phyloP scores from a whole-genome alignment of 2,113 vertebrate species.

The Sebastes schlegelii region DNA sequence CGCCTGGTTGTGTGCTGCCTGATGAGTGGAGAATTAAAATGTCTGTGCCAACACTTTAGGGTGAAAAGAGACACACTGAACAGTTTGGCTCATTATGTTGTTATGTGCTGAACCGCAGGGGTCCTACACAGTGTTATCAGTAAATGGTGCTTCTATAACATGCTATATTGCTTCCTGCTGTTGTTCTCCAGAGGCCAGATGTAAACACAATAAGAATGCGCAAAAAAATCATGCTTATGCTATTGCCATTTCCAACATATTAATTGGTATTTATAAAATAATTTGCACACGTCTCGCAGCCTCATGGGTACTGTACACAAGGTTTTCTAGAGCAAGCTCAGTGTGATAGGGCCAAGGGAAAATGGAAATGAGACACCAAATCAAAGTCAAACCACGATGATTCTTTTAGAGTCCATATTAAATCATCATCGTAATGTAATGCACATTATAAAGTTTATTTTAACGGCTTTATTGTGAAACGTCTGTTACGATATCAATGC shows the following conservation, averaged over 20 bases:
- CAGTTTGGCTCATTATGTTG: constrained; percentile 32
- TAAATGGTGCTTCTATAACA: constrained; percentile 28
- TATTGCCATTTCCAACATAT: background rate
- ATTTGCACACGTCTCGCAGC: background rate
- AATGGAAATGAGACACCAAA: background rate
- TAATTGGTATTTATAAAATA: background rate
- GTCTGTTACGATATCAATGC: background rate
- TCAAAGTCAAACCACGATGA: background rate
- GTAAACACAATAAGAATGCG: constrained; percentile 1
- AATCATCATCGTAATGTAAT: background rate
- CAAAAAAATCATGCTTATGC: background rate
- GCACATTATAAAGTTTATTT: background rate
- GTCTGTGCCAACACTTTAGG: constrained; percentile 1
- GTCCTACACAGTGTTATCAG: constrained; percentile 7
- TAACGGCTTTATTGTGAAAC: background rate
- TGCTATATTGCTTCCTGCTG: background rate
- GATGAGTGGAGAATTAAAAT: constrained; percentile 22
- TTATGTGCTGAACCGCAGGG: constrained; percentile 20
- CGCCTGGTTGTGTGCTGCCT: background rate
- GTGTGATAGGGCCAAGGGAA: background rate
- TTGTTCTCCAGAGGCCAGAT: background rate
- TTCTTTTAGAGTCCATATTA: no score
- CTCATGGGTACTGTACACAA: background rate
- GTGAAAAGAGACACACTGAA: constrained; percentile 20
- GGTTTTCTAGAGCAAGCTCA: background rate